phyloP scores from a whole-genome alignment of 2,888 invertebrate species.

The Leuctra nigra region DNA sequence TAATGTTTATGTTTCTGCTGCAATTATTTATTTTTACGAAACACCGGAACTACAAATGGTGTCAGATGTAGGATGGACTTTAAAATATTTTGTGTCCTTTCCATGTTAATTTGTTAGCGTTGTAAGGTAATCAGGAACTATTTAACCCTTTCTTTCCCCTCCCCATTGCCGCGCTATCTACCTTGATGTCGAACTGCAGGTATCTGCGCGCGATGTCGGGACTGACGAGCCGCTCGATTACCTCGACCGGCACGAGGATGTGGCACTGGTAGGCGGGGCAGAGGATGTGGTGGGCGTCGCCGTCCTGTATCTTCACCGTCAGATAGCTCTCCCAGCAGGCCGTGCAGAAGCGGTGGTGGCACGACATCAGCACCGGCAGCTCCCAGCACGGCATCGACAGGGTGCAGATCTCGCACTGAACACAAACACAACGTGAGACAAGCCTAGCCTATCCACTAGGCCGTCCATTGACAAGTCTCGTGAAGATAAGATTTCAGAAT shows the following conservation, averaged over 20 bases:
- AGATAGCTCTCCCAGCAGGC: conserved; percentile 60
- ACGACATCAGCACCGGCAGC: conserved; percentile 49
- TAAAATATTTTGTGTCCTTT: too few relatives aligned
- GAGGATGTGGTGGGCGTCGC: conserved; percentile 56
- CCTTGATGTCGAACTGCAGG: conserved; percentile 62
- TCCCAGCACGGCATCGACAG: conserved; percentile 44
- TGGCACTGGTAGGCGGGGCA: conserved; percentile 59
- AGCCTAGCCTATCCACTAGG: too few relatives aligned
- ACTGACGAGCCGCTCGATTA: conserved; percentile 59
- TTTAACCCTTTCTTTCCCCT: too few relatives aligned
- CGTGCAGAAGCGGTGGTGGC: conserved; percentile 56
- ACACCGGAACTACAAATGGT: too few relatives aligned
- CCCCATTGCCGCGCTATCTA: too few relatives aligned
- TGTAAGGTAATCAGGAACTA: too few relatives aligned
- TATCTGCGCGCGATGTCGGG: conserved; percentile 58
- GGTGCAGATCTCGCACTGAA: conserved; percentile 58
- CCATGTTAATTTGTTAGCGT: too few relatives aligned
- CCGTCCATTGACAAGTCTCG: too few relatives aligned
- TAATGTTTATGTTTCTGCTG: too few relatives aligned
- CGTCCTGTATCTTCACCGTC: conserved; percentile 57
- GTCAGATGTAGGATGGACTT: too few relatives aligned
- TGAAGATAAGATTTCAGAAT: too few relatives aligned
- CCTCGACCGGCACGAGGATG: conserved; percentile 55
- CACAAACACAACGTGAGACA: neutral
- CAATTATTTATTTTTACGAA: too few relatives aligned